Evolutionary conservation across 2,888 invertebrate genomes (phyloP).

Genomic region (Rhyacophila evoluta): DNA sequence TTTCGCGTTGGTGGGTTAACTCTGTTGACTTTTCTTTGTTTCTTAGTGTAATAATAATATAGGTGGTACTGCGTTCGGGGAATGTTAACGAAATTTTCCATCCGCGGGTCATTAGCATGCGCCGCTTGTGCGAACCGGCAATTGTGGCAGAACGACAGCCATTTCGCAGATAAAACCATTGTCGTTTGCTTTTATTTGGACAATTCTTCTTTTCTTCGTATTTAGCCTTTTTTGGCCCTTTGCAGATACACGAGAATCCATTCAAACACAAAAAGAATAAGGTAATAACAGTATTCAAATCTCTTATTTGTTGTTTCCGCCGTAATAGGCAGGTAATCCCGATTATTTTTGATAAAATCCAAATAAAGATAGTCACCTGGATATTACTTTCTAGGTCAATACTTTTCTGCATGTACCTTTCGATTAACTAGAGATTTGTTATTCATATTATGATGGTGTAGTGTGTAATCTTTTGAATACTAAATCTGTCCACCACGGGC

Average conservation of each 20-base stretch:
- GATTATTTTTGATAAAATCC: too few relatives aligned
- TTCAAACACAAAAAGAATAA: not conserved
- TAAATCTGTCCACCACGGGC: too few relatives aligned
- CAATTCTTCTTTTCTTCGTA: not conserved
- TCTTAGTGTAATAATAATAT: slow-evolving; percentile 9
- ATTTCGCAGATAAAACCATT: not conserved
- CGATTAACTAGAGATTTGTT: too few relatives aligned
- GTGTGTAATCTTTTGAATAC: too few relatives aligned
- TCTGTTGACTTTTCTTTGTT: slow-evolving; percentile 14
- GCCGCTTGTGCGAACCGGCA: slow-evolving; percentile 6
- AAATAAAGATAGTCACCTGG: too few relatives aligned
- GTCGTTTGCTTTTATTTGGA: slow-evolving; percentile 27
- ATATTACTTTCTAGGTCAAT: too few relatives aligned
- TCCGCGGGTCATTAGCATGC: slow-evolving; percentile 23
- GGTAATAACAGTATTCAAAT: not conserved
- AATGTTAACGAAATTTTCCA: slow-evolving; percentile 25
- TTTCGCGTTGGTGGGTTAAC: not conserved
- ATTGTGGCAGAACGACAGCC: slow-evolving; percentile 19
- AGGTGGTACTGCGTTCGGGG: not conserved
- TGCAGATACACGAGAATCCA: not conserved
- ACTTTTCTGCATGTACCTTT: too few relatives aligned
- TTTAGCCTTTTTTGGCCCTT: not conserved
- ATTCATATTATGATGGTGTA: too few relatives aligned
- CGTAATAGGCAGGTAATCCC: too few relatives aligned
- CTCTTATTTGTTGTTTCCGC: not conserved